Base-by-base conservation (phyloP, 2,797 vertebrate genomes). In the Pagetopsis macropterus region DNA sequence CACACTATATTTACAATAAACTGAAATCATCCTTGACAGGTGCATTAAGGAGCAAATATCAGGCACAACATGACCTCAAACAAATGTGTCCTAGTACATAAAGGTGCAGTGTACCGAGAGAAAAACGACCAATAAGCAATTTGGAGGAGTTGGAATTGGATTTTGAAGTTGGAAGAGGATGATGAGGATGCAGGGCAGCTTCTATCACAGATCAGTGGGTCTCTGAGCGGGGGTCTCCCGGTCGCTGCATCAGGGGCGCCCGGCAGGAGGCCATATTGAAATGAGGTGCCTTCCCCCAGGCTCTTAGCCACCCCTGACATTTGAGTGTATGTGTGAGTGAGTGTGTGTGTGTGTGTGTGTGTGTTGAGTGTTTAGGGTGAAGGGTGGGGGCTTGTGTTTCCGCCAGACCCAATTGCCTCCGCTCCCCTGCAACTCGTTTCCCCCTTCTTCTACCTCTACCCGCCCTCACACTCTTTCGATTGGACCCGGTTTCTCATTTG, bases 201-300 rank as follows among this genome's bases (percentile, higher is more conserved):
- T 93, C 93, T 93, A 94, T 94, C 93, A 94, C 90, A 93, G 92
- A 94, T 93, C 91, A 93, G 91, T 91, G 89, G 81, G 85, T 85
- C 84, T 85, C 81, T 75, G 82, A 88, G 89, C 77, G 74, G 87
- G 88, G 88, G 88, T 87, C 90, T 91, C 90, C 89, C 70, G 59
- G 91, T 84, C 79, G 61, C 82, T 90, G 90, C 88, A 88, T 93
- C 88, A 91, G 91, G 89, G 86, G 85, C 82, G 61, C 91, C 43
- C 87, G 48, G 86, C 82, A 61, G 93, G 93, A 89, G 86, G 84
- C 88, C 90, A 86, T 86, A 93, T 94, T 94, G 88, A 93, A 94
- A 94, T 93, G 87, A 92, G 82, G 77, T 82, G 80, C 85, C 73
- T 87, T 90, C 86, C 91, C 90, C 76, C 71, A 83, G 88, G 89